Conservation (phyloP, 2,113 vertebrate species). For the Neolamprologus toae region DNA sequence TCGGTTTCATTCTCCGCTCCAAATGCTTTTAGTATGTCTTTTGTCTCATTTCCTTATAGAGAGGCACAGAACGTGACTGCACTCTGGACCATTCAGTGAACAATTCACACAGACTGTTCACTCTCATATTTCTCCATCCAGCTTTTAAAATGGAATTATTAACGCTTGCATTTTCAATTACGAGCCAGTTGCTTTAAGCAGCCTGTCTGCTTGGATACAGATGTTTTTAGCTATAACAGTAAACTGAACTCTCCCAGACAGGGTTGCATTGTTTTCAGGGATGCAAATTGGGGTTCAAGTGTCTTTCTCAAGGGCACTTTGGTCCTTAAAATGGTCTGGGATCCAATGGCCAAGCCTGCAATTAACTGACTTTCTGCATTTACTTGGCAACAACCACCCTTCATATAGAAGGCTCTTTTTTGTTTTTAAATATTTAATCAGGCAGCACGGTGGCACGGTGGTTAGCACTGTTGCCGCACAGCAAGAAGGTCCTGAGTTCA, state of each 20-base stretch:
- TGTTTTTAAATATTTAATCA: neutral
- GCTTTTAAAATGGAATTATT: neutral
- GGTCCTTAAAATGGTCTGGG: neutral
- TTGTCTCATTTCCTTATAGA: neutral
- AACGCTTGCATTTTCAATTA: conserved; percentile 15
- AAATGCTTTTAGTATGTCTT: neutral
- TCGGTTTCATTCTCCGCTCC: neutral
- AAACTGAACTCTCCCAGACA: neutral
- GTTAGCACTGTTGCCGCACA: too few relatives aligned
- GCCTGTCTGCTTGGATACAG: neutral
- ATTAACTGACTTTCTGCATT: neutral
- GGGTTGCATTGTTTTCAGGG: neutral
- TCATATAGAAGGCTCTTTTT: neutral
- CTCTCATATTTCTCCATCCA: neutral
- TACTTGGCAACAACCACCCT: neutral
- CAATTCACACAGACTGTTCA: neutral
- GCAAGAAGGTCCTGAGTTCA: too few relatives aligned
- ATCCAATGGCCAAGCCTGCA: neutral
- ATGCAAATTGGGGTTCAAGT: neutral
- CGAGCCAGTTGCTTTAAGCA: neutral
- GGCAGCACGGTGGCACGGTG: too few relatives aligned
- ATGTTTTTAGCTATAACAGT: neutral
- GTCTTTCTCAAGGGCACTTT: neutral
- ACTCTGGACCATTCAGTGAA: neutral
- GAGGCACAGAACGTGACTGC: neutral